Evolutionary conservation across 2,888 invertebrate species (phyloP).

Genomic region (Synergus gifuensis): DNA sequence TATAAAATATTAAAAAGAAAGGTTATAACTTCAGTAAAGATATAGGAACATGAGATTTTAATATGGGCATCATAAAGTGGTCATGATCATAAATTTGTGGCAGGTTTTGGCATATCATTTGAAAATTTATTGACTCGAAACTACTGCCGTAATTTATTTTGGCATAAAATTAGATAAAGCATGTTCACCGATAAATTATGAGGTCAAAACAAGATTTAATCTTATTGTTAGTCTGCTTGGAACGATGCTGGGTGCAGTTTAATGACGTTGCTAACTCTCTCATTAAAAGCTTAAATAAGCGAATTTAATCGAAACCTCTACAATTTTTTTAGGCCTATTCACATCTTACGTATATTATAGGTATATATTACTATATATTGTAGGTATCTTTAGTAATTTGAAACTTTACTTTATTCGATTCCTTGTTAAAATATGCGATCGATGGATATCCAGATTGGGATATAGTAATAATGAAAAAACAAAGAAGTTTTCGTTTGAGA

Average conservation of each 20-base stretch:
- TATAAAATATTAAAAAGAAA: background rate
- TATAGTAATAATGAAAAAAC: no score
- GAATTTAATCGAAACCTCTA: background rate
- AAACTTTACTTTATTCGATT: no score
- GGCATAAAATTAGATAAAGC: background rate
- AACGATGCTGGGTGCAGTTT: conserved; percentile 19
- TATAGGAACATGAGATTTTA: no score
- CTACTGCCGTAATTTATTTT: background rate
- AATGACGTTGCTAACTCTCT: conserved; percentile 13
- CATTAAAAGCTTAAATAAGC: conserved; percentile 12
- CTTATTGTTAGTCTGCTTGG: conserved; percentile 5
- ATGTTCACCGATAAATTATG: background rate
- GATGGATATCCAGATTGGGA: no score
- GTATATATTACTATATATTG: no score
- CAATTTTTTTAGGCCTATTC: no score
- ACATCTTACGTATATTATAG: no score
- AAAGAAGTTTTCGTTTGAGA: background rate
- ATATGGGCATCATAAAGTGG: background rate
- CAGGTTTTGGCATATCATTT: background rate
- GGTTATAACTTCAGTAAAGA: background rate
- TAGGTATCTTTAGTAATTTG: no score
- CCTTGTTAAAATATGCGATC: no score
- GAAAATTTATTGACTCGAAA: background rate
- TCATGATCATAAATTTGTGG: background rate
- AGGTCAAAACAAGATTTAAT: background rate